Evolutionary conservation across 2,888 invertebrate genomes (phyloP), one percentile per base, ranked within the genome.

Genomic region (Drosophila kanekoi): DNA sequence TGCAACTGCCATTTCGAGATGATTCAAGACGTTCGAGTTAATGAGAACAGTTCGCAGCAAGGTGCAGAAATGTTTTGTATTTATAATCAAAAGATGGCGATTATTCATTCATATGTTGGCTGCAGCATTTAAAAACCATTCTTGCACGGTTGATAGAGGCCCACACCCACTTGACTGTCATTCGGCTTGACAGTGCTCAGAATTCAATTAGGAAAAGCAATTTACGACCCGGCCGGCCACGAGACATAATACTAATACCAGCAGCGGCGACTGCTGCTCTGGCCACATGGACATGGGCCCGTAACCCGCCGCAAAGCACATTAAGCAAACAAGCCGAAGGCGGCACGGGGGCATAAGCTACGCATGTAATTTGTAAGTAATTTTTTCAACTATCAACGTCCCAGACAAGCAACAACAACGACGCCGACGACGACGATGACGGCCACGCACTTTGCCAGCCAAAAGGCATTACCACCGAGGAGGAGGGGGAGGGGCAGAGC

Each of bases 341-440:
- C 87, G 75, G 87, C 87, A 87, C 81, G 79, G 89, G 89, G 83
- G 79, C 87, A 81, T 89, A 89, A 84, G 83, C 83, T 87, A 89
- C 87, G 86, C 89, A 89, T 85, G 84, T 85, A 87, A 85, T 87
- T 89, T 85, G 89, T 81, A 89, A 87, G 86, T 85, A 79, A 85
- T 85, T 87, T 87, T 89, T 89, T 85, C 88, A 85, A 77, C 88
- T 87, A 85, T 89, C 89, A 85, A 87, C 87, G 72, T 63, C 54
- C 59, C 72, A 79, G 79, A 81, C 82, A 71, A 83, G 74, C 81
- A 71, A 71, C 83, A 60, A 67, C 52, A 38, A n/a, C n/a, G n/a
- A n/a, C n/a, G n/a, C n/a, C n/a, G n/a, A n/a, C n/a, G n/a, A 61
- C 65, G 11, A 40, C 63, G 63, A 57, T 48, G 68, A 73, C 78